Evolutionary conservation across 2,797 vertebrate species (phyloP).

Genomic region (Buceros bicornis): DNA sequence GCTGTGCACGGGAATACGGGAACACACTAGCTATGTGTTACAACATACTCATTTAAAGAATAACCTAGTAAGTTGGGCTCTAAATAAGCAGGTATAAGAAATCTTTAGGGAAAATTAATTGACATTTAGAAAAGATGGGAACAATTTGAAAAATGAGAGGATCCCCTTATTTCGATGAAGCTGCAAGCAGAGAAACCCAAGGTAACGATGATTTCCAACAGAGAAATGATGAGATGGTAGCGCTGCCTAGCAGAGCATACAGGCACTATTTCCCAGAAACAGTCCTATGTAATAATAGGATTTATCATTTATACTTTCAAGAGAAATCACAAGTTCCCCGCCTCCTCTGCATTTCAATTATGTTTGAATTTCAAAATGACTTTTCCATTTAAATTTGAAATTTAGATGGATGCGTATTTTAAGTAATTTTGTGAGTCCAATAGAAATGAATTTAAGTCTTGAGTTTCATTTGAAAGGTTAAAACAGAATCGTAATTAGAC

Average conservation of each 20-base stretch:
- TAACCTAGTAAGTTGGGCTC: constrained; percentile 49
- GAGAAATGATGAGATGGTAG: constrained; percentile 65
- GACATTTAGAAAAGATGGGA: constrained; percentile 64
- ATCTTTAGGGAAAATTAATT: constrained; percentile 63
- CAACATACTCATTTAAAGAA: constrained; percentile 68
- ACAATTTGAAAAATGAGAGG: constrained; percentile 49
- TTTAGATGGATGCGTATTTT: constrained; percentile 21
- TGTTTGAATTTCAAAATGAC: constrained; percentile 42
- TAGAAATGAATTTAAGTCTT: constrained; percentile 3
- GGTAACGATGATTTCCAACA: constrained; percentile 64
- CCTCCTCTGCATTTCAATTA: constrained; percentile 31
- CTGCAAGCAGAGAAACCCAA: constrained; percentile 51
- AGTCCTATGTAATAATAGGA: constrained; percentile 46
- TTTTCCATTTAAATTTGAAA: constrained; percentile 41
- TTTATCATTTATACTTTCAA: constrained; percentile 33
- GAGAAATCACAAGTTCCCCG: constrained; percentile 42
- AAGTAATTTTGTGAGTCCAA: constrained; percentile 14
- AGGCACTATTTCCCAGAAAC: neutral
- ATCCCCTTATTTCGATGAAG: constrained; percentile 64
- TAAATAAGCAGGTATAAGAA: constrained; percentile 70
- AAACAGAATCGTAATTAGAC: constrained; percentile 35
- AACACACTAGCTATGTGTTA: constrained; percentile 41
- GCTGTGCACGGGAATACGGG: neutral
- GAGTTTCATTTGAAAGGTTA: constrained; percentile 29
- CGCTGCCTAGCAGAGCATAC: constrained; percentile 36